These are phyloP conservation scores for Brachynemurus nebulosus DNA, from an alignment of 2,888 invertebrate species.

Conservation along the genomic window DNA sequence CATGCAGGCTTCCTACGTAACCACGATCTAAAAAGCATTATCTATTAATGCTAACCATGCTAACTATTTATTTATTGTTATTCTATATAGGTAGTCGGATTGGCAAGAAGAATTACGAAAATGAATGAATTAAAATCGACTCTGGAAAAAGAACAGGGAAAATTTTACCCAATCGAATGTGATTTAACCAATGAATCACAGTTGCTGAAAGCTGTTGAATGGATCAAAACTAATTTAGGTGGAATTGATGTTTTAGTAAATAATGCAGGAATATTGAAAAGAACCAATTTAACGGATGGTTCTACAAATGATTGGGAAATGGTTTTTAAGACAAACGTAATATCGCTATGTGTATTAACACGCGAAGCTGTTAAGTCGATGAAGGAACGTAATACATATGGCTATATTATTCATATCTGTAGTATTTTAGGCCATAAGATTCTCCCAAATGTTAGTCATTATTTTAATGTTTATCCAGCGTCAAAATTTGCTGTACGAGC, in stretches of 20 bases:
- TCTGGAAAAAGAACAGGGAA: neutral
- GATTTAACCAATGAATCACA: neutral
- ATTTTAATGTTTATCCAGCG: slow-evolving; percentile 29
- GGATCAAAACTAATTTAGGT: neutral
- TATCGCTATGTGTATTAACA: neutral
- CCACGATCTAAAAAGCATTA: too few species aligned
- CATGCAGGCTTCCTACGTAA: too few species aligned
- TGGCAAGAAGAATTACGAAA: neutral
- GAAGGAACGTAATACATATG: slow-evolving; percentile 8
- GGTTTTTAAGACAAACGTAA: slow-evolving; percentile 2
- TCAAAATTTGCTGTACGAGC: slow-evolving; percentile 32
- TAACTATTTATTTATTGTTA: neutral
- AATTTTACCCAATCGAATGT: neutral
- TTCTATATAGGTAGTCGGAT: neutral
- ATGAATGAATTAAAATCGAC: neutral
- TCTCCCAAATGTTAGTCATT: slow-evolving; percentile 4
- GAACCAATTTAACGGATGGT: neutral
- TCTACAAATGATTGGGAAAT: neutral
- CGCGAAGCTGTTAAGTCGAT: slow-evolving; percentile 8
- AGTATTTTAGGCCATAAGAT: slow-evolving; percentile 13
- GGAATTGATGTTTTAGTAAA: slow-evolving; percentile 2
- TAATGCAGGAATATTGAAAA: neutral
- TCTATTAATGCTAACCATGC: too few species aligned
- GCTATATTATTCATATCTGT: slow-evolving; percentile 20
- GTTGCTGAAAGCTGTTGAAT: neutral